These are phyloP conservation scores for Penelope pileata DNA, from an alignment of 2,113 vertebrate genomes.

Conservation along the genomic window DNA sequence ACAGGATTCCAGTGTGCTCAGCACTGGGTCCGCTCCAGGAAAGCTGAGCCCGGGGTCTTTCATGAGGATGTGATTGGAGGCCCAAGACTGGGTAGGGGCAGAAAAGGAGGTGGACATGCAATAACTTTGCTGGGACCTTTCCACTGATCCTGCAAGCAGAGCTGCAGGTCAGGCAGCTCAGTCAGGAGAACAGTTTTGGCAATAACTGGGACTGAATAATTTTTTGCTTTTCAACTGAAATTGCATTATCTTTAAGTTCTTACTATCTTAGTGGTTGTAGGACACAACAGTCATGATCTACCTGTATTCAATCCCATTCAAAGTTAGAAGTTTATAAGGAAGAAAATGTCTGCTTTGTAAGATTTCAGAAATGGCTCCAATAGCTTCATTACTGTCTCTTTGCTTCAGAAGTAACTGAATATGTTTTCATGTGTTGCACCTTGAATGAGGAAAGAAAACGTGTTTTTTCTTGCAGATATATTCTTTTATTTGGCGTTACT, in stretches of 20 bases:
- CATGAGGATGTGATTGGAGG: too few species aligned
- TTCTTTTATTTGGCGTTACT: background rate
- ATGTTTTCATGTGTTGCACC: background rate
- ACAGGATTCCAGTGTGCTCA: background rate
- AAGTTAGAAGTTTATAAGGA: background rate
- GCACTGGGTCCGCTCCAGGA: background rate
- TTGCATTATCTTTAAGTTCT: background rate
- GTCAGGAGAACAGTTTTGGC: background rate
- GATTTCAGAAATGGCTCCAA: background rate
- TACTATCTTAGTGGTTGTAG: background rate
- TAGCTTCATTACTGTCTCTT: background rate
- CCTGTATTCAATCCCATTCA: background rate
- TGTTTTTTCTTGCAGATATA: background rate
- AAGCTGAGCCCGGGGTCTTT: background rate
- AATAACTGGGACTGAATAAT: background rate
- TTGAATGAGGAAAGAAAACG: background rate
- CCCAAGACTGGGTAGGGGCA: background rate
- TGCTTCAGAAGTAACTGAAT: background rate
- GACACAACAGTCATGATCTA: background rate
- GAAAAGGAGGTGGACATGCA: background rate
- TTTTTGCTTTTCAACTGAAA: background rate
- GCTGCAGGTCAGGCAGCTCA: too few species aligned
- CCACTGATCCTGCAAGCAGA: background rate
- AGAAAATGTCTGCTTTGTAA: background rate
- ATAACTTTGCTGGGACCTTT: background rate